Percentiles rank a stretch among this genome's conserved stretches.
Conservation (phyloP, 2,888 invertebrate genomes). For the Conomelus anceps region DNA sequence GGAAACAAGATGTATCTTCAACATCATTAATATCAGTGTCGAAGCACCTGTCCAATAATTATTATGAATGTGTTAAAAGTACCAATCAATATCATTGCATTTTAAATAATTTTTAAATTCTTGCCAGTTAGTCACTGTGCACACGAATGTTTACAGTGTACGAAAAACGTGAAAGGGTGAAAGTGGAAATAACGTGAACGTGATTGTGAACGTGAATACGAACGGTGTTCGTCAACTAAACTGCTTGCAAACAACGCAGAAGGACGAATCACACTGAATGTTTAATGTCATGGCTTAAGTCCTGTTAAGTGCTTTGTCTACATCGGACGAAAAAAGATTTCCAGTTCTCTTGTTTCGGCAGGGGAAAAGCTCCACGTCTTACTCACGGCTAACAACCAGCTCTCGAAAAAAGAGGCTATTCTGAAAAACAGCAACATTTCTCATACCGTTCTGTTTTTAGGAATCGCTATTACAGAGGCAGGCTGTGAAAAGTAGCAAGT, state of each 20-base stretch:
- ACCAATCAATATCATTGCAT: too few relatives aligned
- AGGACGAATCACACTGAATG: not conserved
- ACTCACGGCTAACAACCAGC: not conserved
- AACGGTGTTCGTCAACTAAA: not conserved
- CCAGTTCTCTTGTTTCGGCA: not conserved
- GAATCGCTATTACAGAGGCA: not conserved
- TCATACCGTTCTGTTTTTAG: not conserved
- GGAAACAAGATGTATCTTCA: too few relatives aligned
- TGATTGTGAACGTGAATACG: not conserved
- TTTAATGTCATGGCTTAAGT: not conserved
- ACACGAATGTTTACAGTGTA: not conserved
- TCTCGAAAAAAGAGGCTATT: not conserved
- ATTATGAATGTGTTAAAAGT: too few relatives aligned
- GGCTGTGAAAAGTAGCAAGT: not conserved
- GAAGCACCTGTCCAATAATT: too few relatives aligned
- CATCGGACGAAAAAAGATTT: not conserved
- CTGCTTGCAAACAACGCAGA: not conserved
- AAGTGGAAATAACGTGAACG: not conserved
- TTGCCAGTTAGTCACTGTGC: too few relatives aligned
- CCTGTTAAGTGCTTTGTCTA: not conserved
- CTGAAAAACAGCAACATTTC: not conserved
- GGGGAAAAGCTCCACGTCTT: not conserved
- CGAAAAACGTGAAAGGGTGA: not conserved
- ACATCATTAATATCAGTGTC: too few relatives aligned
- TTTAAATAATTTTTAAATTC: too few relatives aligned